Evolutionary conservation across 2,888 invertebrate species (phyloP), one percentile per base, ranked within the genome.

Genomic region (Amphipoea oculea): DNA sequence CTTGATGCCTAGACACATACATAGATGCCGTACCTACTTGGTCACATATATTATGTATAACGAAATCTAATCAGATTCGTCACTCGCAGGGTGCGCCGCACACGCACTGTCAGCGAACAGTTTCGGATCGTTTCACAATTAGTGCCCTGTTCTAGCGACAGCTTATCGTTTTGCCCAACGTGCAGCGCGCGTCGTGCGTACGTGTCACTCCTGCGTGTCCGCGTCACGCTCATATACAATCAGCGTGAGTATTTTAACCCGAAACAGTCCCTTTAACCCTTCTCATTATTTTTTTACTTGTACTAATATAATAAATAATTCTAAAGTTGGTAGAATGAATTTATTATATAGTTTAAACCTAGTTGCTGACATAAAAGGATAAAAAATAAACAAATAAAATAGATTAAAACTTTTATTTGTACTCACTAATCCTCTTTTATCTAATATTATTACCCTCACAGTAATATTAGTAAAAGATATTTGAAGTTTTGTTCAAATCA

Each of bases 221-320:
- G 7, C 40, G 40, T 57, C 54, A 57, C 63, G 62, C 20, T 73
- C 82, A 68, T 73, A 9, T 20, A 40, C 36, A 20, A 54, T 40
- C 40, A 23, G 42, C 48, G 66, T 73, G 60, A 83, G 73, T 83
- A 62, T 83, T 79, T 83, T 71, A 83, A 79, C 57, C 75, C 73
- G 83, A 67, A 83, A 83, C 73, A 54, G 36, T 63, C 81, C 81
- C 51, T 75, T 74, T 70, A 23, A 63, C 45, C 75, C 73, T 69
- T 17, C 75, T 75, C 69, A 73, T 79, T 11, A 57, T 73, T 62
- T 65, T 70, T 79, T 69, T 48, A 60, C 54, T 75, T 72, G 62
- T 57, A 69, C 51, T 75, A 65, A 29, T 29, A 29, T 29, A 29
- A 29, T 29, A 29, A 29, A 29, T 29, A 29, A 29, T 29, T 29